Base-by-base conservation (phyloP, 2,888 invertebrate genomes). In the Acleris cristana region DNA sequence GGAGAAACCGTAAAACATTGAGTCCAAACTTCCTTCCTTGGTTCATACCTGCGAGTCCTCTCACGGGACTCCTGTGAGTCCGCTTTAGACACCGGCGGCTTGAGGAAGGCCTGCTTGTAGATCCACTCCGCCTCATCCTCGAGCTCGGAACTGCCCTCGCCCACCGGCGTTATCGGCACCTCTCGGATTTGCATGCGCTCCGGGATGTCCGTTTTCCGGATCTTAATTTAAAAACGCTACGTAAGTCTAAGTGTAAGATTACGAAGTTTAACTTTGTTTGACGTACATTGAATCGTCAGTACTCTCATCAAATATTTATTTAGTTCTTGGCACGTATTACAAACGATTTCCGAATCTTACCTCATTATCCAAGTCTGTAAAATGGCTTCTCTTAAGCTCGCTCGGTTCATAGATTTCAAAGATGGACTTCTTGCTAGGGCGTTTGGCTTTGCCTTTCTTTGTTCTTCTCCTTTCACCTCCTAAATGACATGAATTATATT, bases 61-160 rank as follows among this genome's bases (percentile, higher is more conserved):
- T 92, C 92, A 56, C 92, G 79, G 0, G 94, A 89, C 72, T 95
- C 96, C 88, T 98, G 90, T 0, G 87, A 73, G 59, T 92, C 92
- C 0, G 90, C 97, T 70, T 95, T 95, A 0, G 98, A 97, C 2
- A 98, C 95, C 0, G 97, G 94, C 0, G 96, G 95, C 74, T 96
- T 96, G 74, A 96, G 95, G 90, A 99, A 99, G 0, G 98, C 99
- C 82, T 97, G 97, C 75, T 97, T 97, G 85, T 98, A 98, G 72
- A 99, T 99, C 99, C 99, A 99, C 77, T 98, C 97, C 0, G 99
- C 97, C 85, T 99, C 99, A 64, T 97, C 96, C 62, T 98, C 97
- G 51, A 99, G 83, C 84, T 99, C 99, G 0, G 95, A 95, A 16
- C 97, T 97, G 69, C 96, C 96, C 79, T 97, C 97, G 0, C 95